Evolutionary conservation across 37 sponge, comb jelly and placozoan genomes (phyloP).

Genomic region (Diacarnus erythraeanus): DNA sequence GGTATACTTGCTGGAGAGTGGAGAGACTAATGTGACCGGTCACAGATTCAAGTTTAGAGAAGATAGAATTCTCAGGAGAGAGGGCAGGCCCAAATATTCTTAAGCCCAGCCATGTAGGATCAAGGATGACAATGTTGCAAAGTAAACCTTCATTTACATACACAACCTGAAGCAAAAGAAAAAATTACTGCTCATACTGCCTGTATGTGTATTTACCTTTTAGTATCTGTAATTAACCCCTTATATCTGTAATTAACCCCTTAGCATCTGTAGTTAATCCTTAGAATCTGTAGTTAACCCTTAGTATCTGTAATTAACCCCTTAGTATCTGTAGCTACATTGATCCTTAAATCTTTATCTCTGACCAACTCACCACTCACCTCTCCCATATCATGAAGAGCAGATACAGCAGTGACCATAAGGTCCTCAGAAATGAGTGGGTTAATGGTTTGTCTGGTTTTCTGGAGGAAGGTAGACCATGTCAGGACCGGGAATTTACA

Average conservation of each 20-base stretch:
- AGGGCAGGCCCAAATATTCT: constrained; percentile 81
- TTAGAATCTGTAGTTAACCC: too few relatives aligned
- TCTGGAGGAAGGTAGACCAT: constrained; percentile 58
- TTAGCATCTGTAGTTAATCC: too few relatives aligned
- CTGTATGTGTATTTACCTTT: too few relatives aligned
- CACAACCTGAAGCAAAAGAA: constrained; percentile 71
- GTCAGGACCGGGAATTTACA: constrained; percentile 69
- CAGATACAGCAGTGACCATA: constrained; percentile 31
- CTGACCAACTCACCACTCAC: constrained; percentile 26
- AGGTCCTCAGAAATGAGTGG: constrained; percentile 76
- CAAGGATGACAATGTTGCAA: constrained; percentile 70
- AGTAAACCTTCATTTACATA: constrained; percentile 57
- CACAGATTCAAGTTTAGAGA: constrained; percentile 64
- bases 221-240: too few relatives aligned
- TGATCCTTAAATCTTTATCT: too few relatives aligned
- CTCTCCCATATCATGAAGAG: constrained; percentile 84
- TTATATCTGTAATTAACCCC: too few relatives aligned
- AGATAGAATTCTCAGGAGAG: constrained; percentile 65
- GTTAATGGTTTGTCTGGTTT: constrained; percentile 56
- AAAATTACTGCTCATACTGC: too few relatives aligned
- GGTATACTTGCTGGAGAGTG: constrained; percentile 65
- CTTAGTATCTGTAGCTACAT: too few relatives aligned
- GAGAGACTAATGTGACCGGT: constrained; percentile 68
- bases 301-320: too few relatives aligned
- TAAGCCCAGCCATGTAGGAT: constrained; percentile 77